Base-by-base conservation (phyloP, 2,888 invertebrate genomes). In the Scaptomyza caliginosa region DNA sequence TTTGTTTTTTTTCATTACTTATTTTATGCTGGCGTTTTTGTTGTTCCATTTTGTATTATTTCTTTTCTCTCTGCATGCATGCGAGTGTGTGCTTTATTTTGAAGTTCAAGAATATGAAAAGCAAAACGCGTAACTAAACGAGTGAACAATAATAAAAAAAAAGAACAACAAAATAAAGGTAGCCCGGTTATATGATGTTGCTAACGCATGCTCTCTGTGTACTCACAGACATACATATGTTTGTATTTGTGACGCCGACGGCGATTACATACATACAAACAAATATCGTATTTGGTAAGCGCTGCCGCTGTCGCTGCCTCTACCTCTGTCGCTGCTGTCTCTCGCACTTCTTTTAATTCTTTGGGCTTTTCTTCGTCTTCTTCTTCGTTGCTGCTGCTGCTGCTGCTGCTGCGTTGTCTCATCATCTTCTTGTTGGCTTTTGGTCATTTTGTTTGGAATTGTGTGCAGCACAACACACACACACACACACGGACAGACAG, bases 91-190 rank as follows among this genome's bases (percentile, higher is more conserved):
- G 46, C 51, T 55, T 34, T 43, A 65, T 71, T 80, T 86, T 88
- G 86, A 81, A 81, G 88, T 86, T 88, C 88, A 81, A 81, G 81
- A 88, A 81, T 81, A 81, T 88, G 66, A 76, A 88, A 83, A 83
- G 73, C 83, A 72, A 76, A 79, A 80, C 81, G 77, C 80, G 73
- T 75, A 76, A 76, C 77, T 77, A 76, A 79, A 71, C 67, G 65
- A 43, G 68, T 43, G 26, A 73, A 67, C 58, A 72, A 59, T 10
- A 26, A 24, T 8, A 26, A 26, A 1, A 26, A 26, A 1, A 26
- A 10, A 26, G 2, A 26, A 26, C 8, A 26, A 10, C 26, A 19
- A n/a, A 16, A 42, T 16, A 24, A 43, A 73, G 67, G 67, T 55
- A 78, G 86, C 74, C 58, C 55, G 78, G 54, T 56, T 63, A 55